Percentiles rank a stretch among this genome's conserved stretches.
These are phyloP conservation scores for Lepisosteus oculatus DNA, from an alignment of 2,113 vertebrate species.

Conservation along the genomic window DNA sequence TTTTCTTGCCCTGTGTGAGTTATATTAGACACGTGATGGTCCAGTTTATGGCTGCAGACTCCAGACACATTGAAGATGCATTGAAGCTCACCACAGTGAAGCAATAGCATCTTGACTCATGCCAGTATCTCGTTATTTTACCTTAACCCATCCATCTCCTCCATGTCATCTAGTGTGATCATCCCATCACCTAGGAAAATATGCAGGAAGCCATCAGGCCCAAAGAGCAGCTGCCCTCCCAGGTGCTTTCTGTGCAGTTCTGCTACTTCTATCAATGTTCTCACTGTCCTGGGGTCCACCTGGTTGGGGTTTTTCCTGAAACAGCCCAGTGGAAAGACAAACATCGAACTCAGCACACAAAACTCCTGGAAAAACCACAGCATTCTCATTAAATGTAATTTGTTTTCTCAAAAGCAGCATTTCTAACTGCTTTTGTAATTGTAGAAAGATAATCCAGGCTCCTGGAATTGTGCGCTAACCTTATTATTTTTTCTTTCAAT, in stretches of 20 bases:
- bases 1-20: too few species aligned
- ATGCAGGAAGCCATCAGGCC: constrained; percentile 86
- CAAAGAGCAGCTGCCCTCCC: constrained; percentile 90
- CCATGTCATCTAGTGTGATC: constrained; percentile 98
- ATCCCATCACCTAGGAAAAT: constrained; percentile 94
- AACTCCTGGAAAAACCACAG: background rate
- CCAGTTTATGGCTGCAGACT: too few species aligned
- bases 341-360: too few species aligned
- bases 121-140: constrained; percentile 39
- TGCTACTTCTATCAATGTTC: constrained; percentile 91
- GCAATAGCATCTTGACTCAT: too few species aligned
- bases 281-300: constrained; percentile 82
- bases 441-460: too few species aligned
- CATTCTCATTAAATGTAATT: background rate
- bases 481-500: too few species aligned
- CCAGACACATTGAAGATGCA: too few species aligned
- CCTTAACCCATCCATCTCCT: constrained; percentile 98
- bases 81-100: too few species aligned
- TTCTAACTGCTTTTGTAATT: too few species aligned
- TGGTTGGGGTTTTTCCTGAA: constrained; percentile 92
- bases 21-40: too few species aligned
- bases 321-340: background rate
- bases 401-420: background rate
- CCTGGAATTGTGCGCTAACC: too few species aligned
- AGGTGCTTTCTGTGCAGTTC: constrained; percentile 94